A percentile compares a stretch with the other conserved stretches of the same genome.
Evolutionary conservation across 2,888 invertebrate genomes (phyloP).

Genomic region (Oxycera nigricornis): DNA sequence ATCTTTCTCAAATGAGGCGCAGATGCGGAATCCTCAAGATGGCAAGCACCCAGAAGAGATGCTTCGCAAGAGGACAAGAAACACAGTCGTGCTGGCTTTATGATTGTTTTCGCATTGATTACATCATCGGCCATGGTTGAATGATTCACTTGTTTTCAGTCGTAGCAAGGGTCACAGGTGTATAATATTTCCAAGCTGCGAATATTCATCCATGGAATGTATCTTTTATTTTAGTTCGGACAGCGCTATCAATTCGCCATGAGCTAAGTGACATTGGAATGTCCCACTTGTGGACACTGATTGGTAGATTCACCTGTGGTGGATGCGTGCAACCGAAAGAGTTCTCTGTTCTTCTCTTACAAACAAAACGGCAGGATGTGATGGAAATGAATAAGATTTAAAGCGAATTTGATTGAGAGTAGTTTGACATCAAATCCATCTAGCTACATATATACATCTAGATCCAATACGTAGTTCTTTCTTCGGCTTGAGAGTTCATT

Average conservation of each 20-base stretch:
- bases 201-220: neutral
- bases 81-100: neutral
- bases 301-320: too few species aligned
- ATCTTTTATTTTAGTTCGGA: neutral
- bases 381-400: too few species aligned
- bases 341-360: too few species aligned
- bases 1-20: conserved; percentile 6
- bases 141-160: conserved; percentile 26
- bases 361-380: too few species aligned
- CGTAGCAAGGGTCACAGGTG: conserved; percentile 30
- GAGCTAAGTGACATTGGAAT: neutral
- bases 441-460: too few species aligned
- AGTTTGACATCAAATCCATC: too few species aligned
- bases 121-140: conserved; percentile 19
- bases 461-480: too few species aligned
- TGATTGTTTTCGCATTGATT: conserved; percentile 3
- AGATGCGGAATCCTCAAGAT: neutral
- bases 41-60: neutral
- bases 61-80: neutral
- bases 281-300: too few species aligned
- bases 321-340: too few species aligned
- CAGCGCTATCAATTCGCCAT: neutral
- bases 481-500: too few species aligned
- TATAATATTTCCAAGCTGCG: neutral
- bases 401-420: too few species aligned